Conservation (phyloP, 2,888 invertebrate genomes). For the Calephelis perditalis region DNA sequence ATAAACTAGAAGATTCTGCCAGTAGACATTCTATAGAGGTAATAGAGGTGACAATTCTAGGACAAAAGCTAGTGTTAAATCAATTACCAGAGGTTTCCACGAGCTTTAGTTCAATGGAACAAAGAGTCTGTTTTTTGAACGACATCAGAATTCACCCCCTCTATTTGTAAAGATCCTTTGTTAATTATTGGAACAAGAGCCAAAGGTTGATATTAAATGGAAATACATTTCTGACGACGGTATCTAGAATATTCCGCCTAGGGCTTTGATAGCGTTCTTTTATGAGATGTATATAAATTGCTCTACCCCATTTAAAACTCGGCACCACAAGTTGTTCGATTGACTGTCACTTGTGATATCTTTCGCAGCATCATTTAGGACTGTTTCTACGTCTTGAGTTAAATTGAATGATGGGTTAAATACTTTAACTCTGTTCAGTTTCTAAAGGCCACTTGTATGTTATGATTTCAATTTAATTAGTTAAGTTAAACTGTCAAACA, state of each 20-base stretch:
- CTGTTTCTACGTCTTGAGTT: not conserved
- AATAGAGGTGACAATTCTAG: slow-evolving; percentile 7
- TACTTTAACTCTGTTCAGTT: no score
- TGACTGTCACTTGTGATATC: no score
- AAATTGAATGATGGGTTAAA: no score
- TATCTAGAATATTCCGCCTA: no score
- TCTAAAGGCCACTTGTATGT: no score
- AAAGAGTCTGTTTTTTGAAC: slow-evolving; percentile 32
- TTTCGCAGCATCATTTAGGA: not conserved
- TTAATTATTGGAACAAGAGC: slow-evolving; percentile 10
- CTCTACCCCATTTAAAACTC: no score
- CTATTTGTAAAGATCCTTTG: slow-evolving; percentile 26
- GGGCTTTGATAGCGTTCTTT: no score
- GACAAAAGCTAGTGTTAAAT: not conserved
- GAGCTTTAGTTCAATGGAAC: slow-evolving; percentile 24
- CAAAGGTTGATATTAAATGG: not conserved
- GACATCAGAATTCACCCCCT: slow-evolving; percentile 24
- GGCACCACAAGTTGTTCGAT: no score
- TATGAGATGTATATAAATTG: no score
- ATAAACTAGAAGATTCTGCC: slow-evolving; percentile 6
- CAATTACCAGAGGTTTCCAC: slow-evolving; percentile 18
- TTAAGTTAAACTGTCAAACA: no score
- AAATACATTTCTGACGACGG: not conserved
- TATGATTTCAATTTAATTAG: no score
- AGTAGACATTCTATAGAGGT: slow-evolving; percentile 4